phyloP scores from a whole-genome alignment of 1,140 invertebrate species.

The Cydia amplana region DNA sequence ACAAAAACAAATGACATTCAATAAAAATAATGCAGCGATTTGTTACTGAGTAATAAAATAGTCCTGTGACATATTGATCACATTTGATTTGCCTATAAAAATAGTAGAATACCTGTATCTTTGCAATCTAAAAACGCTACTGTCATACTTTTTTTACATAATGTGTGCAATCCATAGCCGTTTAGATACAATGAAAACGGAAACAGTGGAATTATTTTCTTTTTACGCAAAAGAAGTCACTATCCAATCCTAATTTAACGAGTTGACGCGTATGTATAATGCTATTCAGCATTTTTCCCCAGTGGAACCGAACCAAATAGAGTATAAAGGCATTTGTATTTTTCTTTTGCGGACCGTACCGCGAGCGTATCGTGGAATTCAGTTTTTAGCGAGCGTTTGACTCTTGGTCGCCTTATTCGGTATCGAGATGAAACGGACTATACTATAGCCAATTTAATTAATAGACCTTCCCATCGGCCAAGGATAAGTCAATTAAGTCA shows the following conservation, averaged over 20 bases:
- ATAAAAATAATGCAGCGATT: background rate
- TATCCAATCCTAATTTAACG: slow-evolving; percentile 57
- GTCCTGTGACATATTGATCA: background rate
- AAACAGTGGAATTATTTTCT: slow-evolving; percentile 45
- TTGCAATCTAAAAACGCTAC: background rate
- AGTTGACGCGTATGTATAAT: slow-evolving; percentile 53
- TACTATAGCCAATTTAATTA: slow-evolving; percentile 64
- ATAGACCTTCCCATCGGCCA: slow-evolving; percentile 52
- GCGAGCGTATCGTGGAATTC: slow-evolving; percentile 53
- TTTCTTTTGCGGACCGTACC: slow-evolving; percentile 61
- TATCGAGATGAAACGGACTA: slow-evolving; percentile 54
- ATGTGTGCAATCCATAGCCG: slow-evolving; percentile 29
- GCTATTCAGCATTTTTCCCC: slow-evolving; percentile 57
- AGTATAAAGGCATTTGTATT: slow-evolving; percentile 50
- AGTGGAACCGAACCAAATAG: slow-evolving; percentile 57
- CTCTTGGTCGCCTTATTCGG: slow-evolving; percentile 58
- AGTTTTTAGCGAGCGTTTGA: slow-evolving; percentile 63
- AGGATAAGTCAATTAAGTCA: slow-evolving; percentile 62
- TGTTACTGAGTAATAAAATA: background rate
- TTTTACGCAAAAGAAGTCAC: slow-evolving; percentile 53
- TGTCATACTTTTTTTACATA: background rate
- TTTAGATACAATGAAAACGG: slow-evolving; percentile 42
- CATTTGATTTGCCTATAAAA: background rate
- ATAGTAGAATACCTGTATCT: background rate
- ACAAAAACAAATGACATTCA: background rate